Conservation (phyloP, 2,888 invertebrate genomes). For the Heliconius sara region DNA sequence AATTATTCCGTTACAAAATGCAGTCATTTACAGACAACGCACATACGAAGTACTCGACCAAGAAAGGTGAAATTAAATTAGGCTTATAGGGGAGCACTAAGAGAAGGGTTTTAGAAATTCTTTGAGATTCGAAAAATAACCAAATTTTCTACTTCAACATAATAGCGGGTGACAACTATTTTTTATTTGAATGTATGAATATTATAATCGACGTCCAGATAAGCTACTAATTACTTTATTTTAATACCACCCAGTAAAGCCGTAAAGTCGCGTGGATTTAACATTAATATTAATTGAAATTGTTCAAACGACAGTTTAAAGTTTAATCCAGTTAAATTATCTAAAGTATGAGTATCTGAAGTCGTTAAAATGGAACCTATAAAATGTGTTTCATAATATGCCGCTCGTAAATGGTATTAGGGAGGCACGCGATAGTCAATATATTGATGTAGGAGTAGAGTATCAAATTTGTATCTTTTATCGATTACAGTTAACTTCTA, state of each 20-base stretch:
- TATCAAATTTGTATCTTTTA: not conserved
- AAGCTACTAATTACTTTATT: not conserved
- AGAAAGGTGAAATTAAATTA: too few relatives aligned
- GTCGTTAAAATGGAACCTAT: conserved; percentile 27
- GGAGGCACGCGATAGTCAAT: not conserved
- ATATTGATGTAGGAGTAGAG: not conserved
- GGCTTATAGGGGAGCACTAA: too few relatives aligned
- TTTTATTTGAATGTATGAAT: not conserved
- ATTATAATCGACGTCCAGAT: not conserved
- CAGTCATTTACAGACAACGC: too few relatives aligned
- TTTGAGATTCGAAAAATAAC: too few relatives aligned
- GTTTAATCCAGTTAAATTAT: conserved; percentile 23
- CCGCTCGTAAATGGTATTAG: conserved; percentile 16
- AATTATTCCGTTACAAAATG: too few relatives aligned
- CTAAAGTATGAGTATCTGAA: conserved; percentile 12
- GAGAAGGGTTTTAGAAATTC: too few relatives aligned
- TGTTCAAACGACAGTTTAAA: conserved; percentile 12
- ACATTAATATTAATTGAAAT: conserved; percentile 12
- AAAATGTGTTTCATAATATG: conserved; percentile 30
- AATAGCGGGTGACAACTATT: not conserved
- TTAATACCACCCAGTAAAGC: not conserved
- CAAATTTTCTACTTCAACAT: not conserved
- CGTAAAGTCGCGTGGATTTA: conserved; percentile 15
- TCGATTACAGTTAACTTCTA: too few relatives aligned
- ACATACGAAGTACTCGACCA: too few relatives aligned